phyloP scores from a whole-genome alignment of 2,113 vertebrate genomes.

The Caloenas nicobarica region DNA sequence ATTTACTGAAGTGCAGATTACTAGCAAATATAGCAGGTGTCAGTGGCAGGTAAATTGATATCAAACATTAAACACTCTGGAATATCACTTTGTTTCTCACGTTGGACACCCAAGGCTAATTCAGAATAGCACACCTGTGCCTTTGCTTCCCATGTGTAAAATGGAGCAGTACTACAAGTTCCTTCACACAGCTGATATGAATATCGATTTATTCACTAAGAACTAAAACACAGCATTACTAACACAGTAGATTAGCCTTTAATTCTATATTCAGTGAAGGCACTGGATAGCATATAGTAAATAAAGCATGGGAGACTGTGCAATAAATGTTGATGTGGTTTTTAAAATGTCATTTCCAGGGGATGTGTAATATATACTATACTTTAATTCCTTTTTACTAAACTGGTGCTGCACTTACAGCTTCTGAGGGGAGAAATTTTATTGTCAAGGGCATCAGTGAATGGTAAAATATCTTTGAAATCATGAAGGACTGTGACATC shows the following conservation, averaged over 20 bases:
- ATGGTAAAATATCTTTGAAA: conserved; percentile 42
- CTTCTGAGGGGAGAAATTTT: conserved; percentile 6
- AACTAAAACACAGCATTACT: background rate
- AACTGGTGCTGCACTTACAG: background rate
- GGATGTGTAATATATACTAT: background rate
- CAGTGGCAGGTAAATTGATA: background rate
- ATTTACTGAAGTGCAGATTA: background rate
- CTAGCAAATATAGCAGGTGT: background rate
- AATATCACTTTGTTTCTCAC: background rate
- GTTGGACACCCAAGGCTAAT: background rate
- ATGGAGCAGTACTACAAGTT: background rate
- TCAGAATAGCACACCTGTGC: background rate
- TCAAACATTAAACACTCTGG: background rate
- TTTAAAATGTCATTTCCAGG: background rate
- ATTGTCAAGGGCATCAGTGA: conserved; percentile 30
- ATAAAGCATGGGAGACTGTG: background rate
- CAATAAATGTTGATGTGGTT: background rate
- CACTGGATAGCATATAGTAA: background rate
- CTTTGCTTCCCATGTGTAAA: background rate
- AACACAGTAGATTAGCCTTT: background rate
- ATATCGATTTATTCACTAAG: background rate
- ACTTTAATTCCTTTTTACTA: background rate
- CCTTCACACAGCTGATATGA: background rate
- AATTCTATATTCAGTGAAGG: background rate
- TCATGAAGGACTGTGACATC: conserved; percentile 1